Evolutionary conservation across 2,113 vertebrate genomes (phyloP), one percentile per base, ranked within the genome.

Genomic region (Perca fluviatilis): DNA sequence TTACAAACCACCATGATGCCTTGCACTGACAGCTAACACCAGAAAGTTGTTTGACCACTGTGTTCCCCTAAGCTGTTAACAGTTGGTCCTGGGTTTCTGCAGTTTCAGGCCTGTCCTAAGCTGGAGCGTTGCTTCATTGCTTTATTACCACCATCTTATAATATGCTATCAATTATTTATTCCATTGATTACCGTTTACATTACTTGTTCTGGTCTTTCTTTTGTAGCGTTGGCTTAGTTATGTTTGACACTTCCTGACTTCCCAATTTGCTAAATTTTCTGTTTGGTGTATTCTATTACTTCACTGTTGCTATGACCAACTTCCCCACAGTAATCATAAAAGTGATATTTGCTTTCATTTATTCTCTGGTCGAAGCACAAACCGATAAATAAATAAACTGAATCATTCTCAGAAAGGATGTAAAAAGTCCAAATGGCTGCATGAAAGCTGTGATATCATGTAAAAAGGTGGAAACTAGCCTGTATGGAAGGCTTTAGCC

Each of bases 391-490:
- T 43, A 36, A 36, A 36, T 36, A 36, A 33, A 79, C 7, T 0
- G 13, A 54, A 65, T 3, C 13, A 10, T 56, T 33, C 6, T 36
- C 30, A 73, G 36, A 46, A 58, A 16, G 6, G 40, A 33, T 60
- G 51, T 46, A 27, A 75, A 63, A 50, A 25, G 33, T 11, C 12
- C 61, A 79, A 77, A 77, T 25, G 54, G 53, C 58, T 0, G 3
- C 83, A 83, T 78, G 80, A 33, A 43, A 74, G 84, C 86, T 83
- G 80, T 80, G 68, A 88, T 83, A 87, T 86, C 79, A 88, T 83
- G 33, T 43, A 60, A 27, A 86, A 40, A 67, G 68, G 74, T n/a
- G 43, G 51, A 76, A 25, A 33, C 43, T 76, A 84, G 64, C 67
- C 83, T 81, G 40, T 61, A 43, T 80, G 79, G 74, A 72, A 79